Evolutionary conservation across 2,888 invertebrate species (phyloP).

Genomic region (Drosophila algonquin): DNA sequence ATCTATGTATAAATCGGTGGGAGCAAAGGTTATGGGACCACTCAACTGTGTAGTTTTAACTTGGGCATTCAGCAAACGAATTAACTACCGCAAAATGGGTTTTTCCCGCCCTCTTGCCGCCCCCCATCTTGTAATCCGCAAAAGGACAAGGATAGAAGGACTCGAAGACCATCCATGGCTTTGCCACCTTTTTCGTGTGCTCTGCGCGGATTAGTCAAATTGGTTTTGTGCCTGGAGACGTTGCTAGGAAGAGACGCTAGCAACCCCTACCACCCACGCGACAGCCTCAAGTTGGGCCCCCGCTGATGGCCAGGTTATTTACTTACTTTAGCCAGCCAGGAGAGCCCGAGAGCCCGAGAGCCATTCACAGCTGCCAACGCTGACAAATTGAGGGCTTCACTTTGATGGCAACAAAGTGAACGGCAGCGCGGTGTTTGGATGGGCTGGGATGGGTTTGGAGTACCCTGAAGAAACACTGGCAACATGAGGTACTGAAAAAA

Average conservation of each 20-base stretch:
- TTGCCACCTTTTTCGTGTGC: slow-evolving; percentile 15
- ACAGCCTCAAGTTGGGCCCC: slow-evolving; percentile 17
- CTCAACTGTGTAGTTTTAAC: slow-evolving; percentile 27
- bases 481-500: background rate
- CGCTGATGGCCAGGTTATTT: slow-evolving; percentile 48
- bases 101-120: background rate
- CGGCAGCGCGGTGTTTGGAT: background rate
- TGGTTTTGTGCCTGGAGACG: slow-evolving; percentile 35
- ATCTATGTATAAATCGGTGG: slow-evolving; percentile 10
- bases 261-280: slow-evolving; percentile 1
- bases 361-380: slow-evolving; percentile 13
- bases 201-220: slow-evolving; percentile 66
- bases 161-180: slow-evolving; percentile 24
- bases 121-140: slow-evolving; percentile 42
- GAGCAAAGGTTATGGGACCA: background rate
- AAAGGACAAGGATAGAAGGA: slow-evolving; percentile 27
- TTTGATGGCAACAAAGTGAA: slow-evolving; percentile 15
- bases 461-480: background rate
- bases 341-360: slow-evolving; percentile 26
- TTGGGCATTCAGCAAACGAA: slow-evolving; percentile 29
- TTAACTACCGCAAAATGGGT: slow-evolving; percentile 40
- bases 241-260: slow-evolving; percentile 6
- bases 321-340: slow-evolving; percentile 34
- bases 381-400: slow-evolving; percentile 38
- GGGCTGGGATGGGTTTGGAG: background rate